Base-by-base conservation (phyloP, 1,140 invertebrate species). In the Probaryconus sp. region DNA sequence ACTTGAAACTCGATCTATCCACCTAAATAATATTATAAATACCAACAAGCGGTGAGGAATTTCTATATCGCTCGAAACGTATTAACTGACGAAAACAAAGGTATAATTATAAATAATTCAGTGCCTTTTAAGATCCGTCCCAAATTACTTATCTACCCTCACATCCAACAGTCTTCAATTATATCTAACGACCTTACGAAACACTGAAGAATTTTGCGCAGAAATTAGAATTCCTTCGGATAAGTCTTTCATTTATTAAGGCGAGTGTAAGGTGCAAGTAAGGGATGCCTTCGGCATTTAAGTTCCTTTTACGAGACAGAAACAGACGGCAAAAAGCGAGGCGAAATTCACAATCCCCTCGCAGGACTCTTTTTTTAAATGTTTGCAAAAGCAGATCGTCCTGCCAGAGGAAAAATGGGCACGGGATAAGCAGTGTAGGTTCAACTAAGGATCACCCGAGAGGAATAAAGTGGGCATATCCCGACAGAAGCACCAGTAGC, bases 211-310 rank as follows among this genome's bases (percentile, higher is more conserved):
- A 40, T 56, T 56, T 67, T 63, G 68, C 56, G 50, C 31, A 38
- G 56, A 74, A 67, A 74, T 74, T 68, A 55, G 63, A 74, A 74
- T 61, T 61, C 56, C 42, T 67, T 53, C 28, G 61, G 55, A 67
- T 68, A 74, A 74, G 40, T 67, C 61, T 35, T 74, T 63, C 71
- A 74, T 74, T 74, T 74, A 74, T 67, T 68, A 68, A 74, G 17
- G 2, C 16, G 9, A 9, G 5, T 1, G 5, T 14, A 17, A 60
- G 21, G 24, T 33, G 53, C 24, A 18, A 48, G 42, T 26, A 28
- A 70, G 26, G n/a, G 30, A 16, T 20, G 50, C 43, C 35, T 48
- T 60, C 35, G 33, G 42, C 42, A 51, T 18, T 56, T 60, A 42
- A 50, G 42, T 71, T 51, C 7, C 17, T 24, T 7, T 38, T 50